Base-by-base conservation (phyloP, 2,888 invertebrate genomes). In the Parnassius smintheus region DNA sequence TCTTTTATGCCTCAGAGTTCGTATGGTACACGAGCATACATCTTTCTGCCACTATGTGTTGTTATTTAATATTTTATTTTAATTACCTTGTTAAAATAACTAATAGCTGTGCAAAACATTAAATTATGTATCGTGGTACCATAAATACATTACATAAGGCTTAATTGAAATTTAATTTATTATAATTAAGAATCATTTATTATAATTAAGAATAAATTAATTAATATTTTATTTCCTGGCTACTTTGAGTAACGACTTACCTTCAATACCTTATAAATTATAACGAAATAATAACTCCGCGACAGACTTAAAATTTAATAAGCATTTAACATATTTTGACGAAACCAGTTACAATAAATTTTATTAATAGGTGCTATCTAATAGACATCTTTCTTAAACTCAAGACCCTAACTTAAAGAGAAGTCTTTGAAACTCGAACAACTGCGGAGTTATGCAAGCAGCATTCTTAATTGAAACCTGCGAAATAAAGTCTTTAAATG, bases 381-480 rank as follows among this genome's bases (percentile, higher is more conserved):
- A 55, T 42, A 42, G 4, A 49, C 18, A 62, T 58, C 42, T 49
- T 53, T 57, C 42, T 41, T 13, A 25, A 13, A 49, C 9, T 48
- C 13, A 51, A 25, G 25, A 12, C 25, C 18, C 42, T 48, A 49
- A 51, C 62, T 53, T 12, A 9, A 4, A 22, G 49, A 46, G 62
- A 58, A 59, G 54, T 48, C 52, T 51, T 59, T 64, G 13, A 48
- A 52, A 59, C 56, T 59, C 51, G n/a, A 59, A 52, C 59, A 52
- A 48, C 11, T 56, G 2, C 7, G 48, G 18, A 59, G 51, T 63
- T 59, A 56, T 63, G 59, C 56, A 63, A 59, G 41, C 44, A 59
- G 46, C 52, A 56, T 50, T 11, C 35, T 49, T 58, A 59, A 59
- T 56, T 51, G 58, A 63, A 56, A 51, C 48, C 51, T 50, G 50